Base-by-base conservation (phyloP, 64 coral and sea anemone genomes). In the Porites lutea region DNA sequence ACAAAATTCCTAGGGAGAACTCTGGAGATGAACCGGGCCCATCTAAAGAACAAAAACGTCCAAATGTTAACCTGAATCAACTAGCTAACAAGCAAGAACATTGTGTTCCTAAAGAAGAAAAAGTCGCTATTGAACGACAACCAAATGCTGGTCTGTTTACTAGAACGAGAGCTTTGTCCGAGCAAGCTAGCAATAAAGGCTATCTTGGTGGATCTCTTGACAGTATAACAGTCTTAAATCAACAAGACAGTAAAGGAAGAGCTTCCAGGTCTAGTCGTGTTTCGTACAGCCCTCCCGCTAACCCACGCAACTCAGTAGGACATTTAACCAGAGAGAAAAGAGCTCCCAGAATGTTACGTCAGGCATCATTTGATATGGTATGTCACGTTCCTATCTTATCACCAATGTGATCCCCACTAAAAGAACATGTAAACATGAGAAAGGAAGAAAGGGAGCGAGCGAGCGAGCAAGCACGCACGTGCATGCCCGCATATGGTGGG, bases 331-430 rank as follows among this genome's bases (percentile, higher is more conserved):
- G 81, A 69, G 81, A 84, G 19, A 84, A 65, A 63, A 84, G 63
- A 68, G 18, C 81, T 4, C 60, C 81, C 19, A 84, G 81, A 84
- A 68, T 84, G 63, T 47, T 84, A 49, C 81, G 81, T n/a, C 63
- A 46, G 16, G 46, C 61, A 50, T 84, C 81, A 0, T 66, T 52
- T 64, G 81, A 84, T 1, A 12, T n/a, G 81, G 81, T 84, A 51
- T 19, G 78, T 60, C 13, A 14, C 2, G 48, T 57, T 9, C 54
- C 7, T 57, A 12, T 9, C 12, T 57, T 4, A 4, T 57, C 7
- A 57, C 54, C 54, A 57, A 37, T 37, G 27, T 37, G 27, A 37
- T 37, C 27, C 27, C 27, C 27, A 37, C 27, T 37, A 37, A 37
- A 37, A 37, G 27, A 37, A 37, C 27, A 37, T 37, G 27, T 37